Percentiles rank a stretch among this genome's conserved stretches.
Evolutionary conservation across 2,888 invertebrate species (phyloP).

Genomic region (Saturnia pavonia): DNA sequence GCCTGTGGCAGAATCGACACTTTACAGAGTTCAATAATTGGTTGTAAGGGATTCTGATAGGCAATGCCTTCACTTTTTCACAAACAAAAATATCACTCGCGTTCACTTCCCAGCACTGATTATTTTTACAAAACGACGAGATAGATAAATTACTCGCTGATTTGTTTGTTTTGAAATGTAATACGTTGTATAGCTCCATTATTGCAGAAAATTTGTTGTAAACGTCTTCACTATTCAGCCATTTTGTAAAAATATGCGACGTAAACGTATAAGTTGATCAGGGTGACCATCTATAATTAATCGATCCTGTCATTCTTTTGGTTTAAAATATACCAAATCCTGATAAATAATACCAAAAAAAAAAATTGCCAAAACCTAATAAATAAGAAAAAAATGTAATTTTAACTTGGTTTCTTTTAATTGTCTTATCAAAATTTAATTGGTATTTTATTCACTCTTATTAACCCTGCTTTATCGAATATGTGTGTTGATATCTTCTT

Average conservation of each 20-base stretch:
- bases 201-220: constrained; percentile 59
- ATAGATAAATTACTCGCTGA: constrained; percentile 41
- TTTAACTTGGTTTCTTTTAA: too few species aligned
- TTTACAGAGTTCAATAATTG: constrained; percentile 14
- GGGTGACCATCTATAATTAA: too few species aligned
- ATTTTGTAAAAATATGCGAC: constrained; percentile 62
- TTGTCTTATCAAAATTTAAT: too few species aligned
- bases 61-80: constrained; percentile 45
- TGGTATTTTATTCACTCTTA: too few species aligned
- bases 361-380: too few species aligned
- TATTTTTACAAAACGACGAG: constrained; percentile 47
- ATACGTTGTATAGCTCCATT: constrained; percentile 71
- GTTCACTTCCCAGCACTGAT: constrained; percentile 24
- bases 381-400: too few species aligned
- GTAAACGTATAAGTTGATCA: background rate
- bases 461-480: too few species aligned
- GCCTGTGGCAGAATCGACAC: constrained; percentile 51
- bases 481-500: too few species aligned
- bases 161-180: constrained; percentile 56
- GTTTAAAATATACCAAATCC: too few species aligned
- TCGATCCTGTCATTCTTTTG: too few species aligned
- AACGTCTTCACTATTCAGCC: constrained; percentile 79
- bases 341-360: too few species aligned
- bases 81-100: constrained; percentile 24
- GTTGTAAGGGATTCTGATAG: constrained; percentile 4